phyloP scores from a whole-genome alignment of 2,797 vertebrate species.

The Peromyscus melanophrys region DNA sequence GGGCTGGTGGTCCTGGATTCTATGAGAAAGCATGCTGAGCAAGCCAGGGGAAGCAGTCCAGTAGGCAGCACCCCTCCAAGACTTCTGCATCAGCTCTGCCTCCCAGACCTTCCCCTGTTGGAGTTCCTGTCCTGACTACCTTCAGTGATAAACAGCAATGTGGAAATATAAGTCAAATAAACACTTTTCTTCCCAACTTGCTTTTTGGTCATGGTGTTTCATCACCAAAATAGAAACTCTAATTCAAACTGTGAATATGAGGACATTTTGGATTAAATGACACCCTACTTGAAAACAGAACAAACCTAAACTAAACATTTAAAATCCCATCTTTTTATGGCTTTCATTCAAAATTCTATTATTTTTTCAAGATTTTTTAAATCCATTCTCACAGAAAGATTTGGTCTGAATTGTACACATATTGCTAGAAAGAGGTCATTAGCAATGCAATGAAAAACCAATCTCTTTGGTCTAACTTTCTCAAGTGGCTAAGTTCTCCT shows the following conservation, averaged over 20 bases:
- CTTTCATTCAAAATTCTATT: not conserved
- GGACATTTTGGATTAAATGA: not conserved
- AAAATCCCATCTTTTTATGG: not conserved
- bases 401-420: not conserved
- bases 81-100: no score
- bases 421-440: not conserved
- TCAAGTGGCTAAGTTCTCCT: not conserved
- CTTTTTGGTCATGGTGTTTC: no score
- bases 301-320: not conserved
- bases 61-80: no score
- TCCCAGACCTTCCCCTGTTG: no score
- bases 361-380: not conserved
- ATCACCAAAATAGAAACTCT: no score
- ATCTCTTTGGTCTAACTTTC: not conserved
- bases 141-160: no score
- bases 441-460: not conserved
- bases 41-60: no score
- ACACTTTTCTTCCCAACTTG: no score
- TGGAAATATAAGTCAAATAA: no score
- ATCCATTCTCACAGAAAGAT: not conserved
- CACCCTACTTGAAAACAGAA: not conserved
- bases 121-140: no score
- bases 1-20: no score
- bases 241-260: not conserved
- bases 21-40: no score